Percentiles rank a stretch among this genome's conserved stretches.
Evolutionary conservation across 1,140 invertebrate species (phyloP).

Genomic region (Laupala kohalensis): DNA sequence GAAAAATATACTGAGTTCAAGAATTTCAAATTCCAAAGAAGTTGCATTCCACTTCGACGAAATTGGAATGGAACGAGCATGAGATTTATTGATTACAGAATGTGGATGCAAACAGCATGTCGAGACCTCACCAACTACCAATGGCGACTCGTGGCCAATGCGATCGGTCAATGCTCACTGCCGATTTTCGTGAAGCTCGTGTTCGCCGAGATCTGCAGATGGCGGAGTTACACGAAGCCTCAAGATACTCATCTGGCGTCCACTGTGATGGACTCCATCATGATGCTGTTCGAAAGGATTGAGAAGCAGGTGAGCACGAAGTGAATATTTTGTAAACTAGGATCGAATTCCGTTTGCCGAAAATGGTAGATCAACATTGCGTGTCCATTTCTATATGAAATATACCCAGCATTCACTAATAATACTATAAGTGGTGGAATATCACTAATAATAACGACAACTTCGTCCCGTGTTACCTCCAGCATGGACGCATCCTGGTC

Average conservation of each 20-base stretch:
- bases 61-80: no score
- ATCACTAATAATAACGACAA: no score
- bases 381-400: no score
- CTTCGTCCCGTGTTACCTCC: constrained; percentile 11
- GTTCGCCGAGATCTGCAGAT: constrained; percentile 89
- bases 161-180: constrained; percentile 82
- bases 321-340: no score
- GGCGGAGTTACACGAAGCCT: constrained; percentile 91
- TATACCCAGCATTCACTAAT: no score
- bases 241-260: constrained; percentile 83
- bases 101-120: constrained; percentile 87
- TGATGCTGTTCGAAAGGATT: constrained; percentile 89
- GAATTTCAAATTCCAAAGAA: no score
- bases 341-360: no score
- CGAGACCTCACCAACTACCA: constrained; percentile 84
- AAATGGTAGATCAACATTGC: no score
- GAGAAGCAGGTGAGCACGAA: constrained; percentile 72
- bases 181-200: constrained; percentile 97
- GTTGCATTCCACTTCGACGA: no score
- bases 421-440: no score
- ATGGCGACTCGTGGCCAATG: constrained; percentile 87
- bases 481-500: constrained; percentile 82
- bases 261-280: constrained; percentile 95
- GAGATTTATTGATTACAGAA: constrained; percentile 37
- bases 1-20: no score